Evolutionary conservation across 2,888 invertebrate genomes (phyloP), one percentile per base, ranked within the genome.

Genomic region (Phytoseiulus persimilis): DNA sequence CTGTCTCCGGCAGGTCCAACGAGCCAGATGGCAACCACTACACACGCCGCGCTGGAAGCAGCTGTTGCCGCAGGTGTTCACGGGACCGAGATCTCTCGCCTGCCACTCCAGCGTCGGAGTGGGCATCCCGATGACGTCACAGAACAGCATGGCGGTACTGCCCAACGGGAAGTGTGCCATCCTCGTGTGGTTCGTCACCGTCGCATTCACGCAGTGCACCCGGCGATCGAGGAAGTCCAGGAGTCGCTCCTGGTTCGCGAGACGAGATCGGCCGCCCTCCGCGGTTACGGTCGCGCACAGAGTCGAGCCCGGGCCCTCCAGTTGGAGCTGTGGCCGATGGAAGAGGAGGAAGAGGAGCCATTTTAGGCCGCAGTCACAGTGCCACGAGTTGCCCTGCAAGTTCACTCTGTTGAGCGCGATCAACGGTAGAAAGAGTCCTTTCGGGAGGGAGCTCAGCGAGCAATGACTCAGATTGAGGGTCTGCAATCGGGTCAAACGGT

Each of bases 191-290:
- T 91, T 90, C 0, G 90, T 83, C n/a, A 92, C 91, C 14, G 91
- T 90, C 31, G 96, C 95, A 90, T 94, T 94, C 89, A 95, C 95
- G 92, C 96, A 96, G 91, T 95, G 95, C 65, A 96, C 94, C 92
- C 95, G 95, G 90, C 94, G 94, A 90, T 91, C 90, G 89, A 91
- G 45, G 90, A 91, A 89, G 32, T 91, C 90, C 11, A 91, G 91
- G 90, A 93, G 90, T 92, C 92, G 92, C 32, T 91, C 91, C 23
- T 83, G 90, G 39, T 89, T 90, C 90, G 90, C 90, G 31, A 28
- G n/a, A 32, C 31, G 23, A 0, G 39, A 90, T 32, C 46, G 83
- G 23, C 89, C 87, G 89, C 90, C 90, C 90, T 65, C 90, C 83
- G 65, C 84, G 83, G 90, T 90, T 91, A 14, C 32, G 39, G 45